Evolutionary conservation across 2,113 vertebrate genomes (phyloP).

Genomic region (Hippocampus guttulatus): DNA sequence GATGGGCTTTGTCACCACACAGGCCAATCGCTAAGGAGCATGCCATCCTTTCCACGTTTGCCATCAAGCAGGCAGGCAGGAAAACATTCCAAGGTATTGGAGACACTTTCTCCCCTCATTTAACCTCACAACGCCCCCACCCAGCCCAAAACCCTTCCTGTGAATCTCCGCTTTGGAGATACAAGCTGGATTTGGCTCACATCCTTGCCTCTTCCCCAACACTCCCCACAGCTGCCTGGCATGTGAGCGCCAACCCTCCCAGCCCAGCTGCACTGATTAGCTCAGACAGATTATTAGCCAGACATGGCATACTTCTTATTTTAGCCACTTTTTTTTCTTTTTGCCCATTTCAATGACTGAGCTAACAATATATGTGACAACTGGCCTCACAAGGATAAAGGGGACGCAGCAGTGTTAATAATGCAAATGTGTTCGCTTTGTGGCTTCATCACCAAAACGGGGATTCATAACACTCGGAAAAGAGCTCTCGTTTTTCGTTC

Average conservation of each 20-base stretch:
- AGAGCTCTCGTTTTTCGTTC: slow-evolving; percentile 70
- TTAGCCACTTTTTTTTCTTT: slow-evolving; percentile 59
- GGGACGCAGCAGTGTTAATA: slow-evolving; percentile 49
- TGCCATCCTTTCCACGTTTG: slow-evolving; percentile 55
- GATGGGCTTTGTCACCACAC: slow-evolving; percentile 69
- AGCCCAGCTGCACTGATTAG: slow-evolving; percentile 84
- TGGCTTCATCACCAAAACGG: slow-evolving; percentile 78
- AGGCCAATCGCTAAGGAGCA: slow-evolving; percentile 64
- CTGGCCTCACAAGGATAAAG: slow-evolving; percentile 7
- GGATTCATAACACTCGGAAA: slow-evolving; percentile 77
- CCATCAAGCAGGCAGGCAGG: slow-evolving; percentile 39
- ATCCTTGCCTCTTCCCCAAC: slow-evolving; percentile 59
- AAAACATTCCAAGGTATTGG: slow-evolving; percentile 52
- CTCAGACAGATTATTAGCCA: slow-evolving; percentile 88
- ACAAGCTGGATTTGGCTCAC: slow-evolving; percentile 80
- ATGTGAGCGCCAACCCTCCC: slow-evolving; percentile 79
- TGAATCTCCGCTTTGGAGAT: slow-evolving; percentile 63
- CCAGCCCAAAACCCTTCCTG: slow-evolving; percentile 10
- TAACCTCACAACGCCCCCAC: slow-evolving; percentile 5
- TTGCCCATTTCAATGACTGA: slow-evolving; percentile 14
- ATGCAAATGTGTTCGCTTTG: slow-evolving; percentile 74
- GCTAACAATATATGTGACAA: slow-evolving; percentile 11
- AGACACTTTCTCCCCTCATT: slow-evolving; percentile 49
- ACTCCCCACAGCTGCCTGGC: slow-evolving; percentile 67
- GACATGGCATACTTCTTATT: slow-evolving; percentile 73